phyloP scores from a whole-genome alignment of 2,888 invertebrate genomes.

The Coronaproctus castanopsis region DNA sequence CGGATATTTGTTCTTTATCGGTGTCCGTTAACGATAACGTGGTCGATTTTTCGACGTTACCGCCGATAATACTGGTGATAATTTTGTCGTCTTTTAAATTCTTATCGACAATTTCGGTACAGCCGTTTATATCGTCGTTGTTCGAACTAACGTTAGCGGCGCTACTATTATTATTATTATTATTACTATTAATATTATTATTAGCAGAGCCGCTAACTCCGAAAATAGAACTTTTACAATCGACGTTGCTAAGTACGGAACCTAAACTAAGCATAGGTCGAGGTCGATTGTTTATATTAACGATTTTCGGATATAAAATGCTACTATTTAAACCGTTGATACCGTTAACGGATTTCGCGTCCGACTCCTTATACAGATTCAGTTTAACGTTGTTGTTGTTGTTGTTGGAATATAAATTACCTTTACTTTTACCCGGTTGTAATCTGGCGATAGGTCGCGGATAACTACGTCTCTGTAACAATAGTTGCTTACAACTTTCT shows the following conservation, averaged over 20 bases:
- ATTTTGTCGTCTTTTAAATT: not conserved
- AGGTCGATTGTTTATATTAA: conserved; percentile 29
- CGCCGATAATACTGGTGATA: not conserved
- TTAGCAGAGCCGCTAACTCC: conserved; percentile 27
- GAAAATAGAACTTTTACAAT: too few species aligned
- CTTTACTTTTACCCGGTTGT: conserved; percentile 72
- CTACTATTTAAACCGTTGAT: conserved; percentile 17
- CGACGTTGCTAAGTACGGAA: conserved; percentile 54
- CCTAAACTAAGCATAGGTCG: conserved; percentile 68
- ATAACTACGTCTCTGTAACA: conserved; percentile 38
- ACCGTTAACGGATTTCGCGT: conserved; percentile 8
- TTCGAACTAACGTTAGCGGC: conserved; percentile 18
- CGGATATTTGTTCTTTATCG: conserved; percentile 15
- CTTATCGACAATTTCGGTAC: conserved; percentile 14
- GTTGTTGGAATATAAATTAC: conserved; percentile 50
- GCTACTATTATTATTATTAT: conserved; percentile 22
- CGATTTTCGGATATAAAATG: conserved; percentile 11
- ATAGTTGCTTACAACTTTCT: conserved; percentile 17
- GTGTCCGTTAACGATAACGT: not conserved
- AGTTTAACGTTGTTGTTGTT: not conserved
- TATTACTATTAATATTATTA: conserved; percentile 40
- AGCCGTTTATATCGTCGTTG: conserved; percentile 19
- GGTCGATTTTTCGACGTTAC: not conserved
- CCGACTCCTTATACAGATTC: conserved; percentile 22
- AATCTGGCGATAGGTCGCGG: conserved; percentile 64